Evolutionary conservation across 2,797 vertebrate species (phyloP).

Genomic region (Tapirus indicus): DNA sequence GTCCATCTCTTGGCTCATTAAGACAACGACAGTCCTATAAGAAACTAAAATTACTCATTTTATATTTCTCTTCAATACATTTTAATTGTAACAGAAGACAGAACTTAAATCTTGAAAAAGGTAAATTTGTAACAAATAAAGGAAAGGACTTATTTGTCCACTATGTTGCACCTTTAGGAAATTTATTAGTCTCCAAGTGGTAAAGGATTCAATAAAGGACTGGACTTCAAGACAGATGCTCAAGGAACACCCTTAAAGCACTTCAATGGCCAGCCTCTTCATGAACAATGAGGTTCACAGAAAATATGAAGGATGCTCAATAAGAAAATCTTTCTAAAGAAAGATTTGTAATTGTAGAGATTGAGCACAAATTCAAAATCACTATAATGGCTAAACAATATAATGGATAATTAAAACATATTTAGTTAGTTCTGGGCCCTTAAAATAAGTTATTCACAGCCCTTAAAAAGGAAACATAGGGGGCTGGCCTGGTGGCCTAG

Average conservation of each 20-base stretch:
- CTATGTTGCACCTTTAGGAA: not conserved
- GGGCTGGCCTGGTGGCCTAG: no score
- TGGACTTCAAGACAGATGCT: not conserved
- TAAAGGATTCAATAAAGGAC: not conserved
- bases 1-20: not conserved
- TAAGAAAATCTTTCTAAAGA: constrained; percentile 5
- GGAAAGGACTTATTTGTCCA: not conserved
- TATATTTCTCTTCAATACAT: not conserved
- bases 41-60: not conserved
- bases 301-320: not conserved
- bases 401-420: not conserved
- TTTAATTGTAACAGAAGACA: constrained; percentile 28
- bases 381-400: not conserved
- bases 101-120: not conserved
- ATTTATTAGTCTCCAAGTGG: not conserved
- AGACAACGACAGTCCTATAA: not conserved
- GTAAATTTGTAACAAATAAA: not conserved
- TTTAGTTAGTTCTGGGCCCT: not conserved
- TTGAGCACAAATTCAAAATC: not conserved
- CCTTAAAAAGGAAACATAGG: not conserved
- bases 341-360: not conserved
- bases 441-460: not conserved
- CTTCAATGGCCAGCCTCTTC: not conserved
- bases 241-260: not conserved
- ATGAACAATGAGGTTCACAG: not conserved